phyloP scores from a whole-genome alignment of 2,888 invertebrate genomes.

The Protophormia terraenovae region DNA sequence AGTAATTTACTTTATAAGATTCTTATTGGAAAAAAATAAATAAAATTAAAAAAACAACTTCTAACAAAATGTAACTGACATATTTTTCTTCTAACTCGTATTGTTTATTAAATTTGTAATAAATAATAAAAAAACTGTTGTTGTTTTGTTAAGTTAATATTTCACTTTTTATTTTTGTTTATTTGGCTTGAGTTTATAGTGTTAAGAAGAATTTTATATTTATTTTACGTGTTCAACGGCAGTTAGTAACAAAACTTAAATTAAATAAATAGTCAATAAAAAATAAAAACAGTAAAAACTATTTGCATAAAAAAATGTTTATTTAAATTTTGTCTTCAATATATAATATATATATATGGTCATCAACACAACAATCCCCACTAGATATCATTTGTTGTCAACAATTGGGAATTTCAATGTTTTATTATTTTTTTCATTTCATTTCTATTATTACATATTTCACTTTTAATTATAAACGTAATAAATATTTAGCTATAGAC shows the following conservation, averaged over 20 bases:
- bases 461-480: not conserved
- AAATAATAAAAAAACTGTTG: not conserved
- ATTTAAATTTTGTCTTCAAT: not conserved
- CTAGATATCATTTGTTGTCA: not conserved
- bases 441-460: not conserved
- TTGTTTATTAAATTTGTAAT: not conserved
- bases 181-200: not conserved
- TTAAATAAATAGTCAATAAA: slow-evolving; percentile 12
- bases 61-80: not conserved
- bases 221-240: slow-evolving; percentile 32
- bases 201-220: not conserved
- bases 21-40: too few species aligned
- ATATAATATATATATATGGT: too few species aligned
- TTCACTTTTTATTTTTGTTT: not conserved
- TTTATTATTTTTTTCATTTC: not conserved
- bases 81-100: not conserved
- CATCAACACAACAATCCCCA: not conserved
- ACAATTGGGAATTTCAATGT: slow-evolving; percentile 12
- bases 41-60: too few species aligned
- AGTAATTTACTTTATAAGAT: not conserved
- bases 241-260: slow-evolving; percentile 32
- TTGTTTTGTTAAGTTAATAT: not conserved
- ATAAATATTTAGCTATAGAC: not conserved
- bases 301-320: slow-evolving; percentile 28
- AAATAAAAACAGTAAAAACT: slow-evolving; percentile 39